Evolutionary conservation across 1,140 invertebrate genomes (phyloP).

Genomic region (Sitobion miscanthi): DNA sequence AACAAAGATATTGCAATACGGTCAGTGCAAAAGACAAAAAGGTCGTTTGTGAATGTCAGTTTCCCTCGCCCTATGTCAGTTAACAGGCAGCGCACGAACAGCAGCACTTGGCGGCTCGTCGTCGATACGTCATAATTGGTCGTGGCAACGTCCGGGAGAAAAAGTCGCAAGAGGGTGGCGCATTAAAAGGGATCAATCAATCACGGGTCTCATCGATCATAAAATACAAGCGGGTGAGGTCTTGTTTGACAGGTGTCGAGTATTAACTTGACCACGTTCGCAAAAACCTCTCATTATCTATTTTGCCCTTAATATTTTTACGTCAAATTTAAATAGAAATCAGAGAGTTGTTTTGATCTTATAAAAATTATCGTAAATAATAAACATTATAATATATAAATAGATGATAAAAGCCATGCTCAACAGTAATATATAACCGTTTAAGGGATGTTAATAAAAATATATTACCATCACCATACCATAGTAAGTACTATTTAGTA

Average conservation of each 20-base stretch:
- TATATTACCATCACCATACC: background rate
- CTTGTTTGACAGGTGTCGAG: slow-evolving; percentile 4
- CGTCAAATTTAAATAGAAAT: background rate
- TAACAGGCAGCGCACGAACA: background rate
- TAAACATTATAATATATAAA: background rate
- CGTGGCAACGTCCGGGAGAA: background rate
- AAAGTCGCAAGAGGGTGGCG: slow-evolving; percentile 10
- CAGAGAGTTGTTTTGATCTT: background rate
- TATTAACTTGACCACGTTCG: slow-evolving; percentile 31
- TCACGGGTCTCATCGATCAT: slow-evolving; percentile 42
- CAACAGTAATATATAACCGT: background rate
- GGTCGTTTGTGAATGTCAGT: slow-evolving; percentile 31
- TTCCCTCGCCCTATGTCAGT: background rate
- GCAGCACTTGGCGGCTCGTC: background rate
- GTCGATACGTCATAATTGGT: slow-evolving; percentile 50
- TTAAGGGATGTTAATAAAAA: background rate
- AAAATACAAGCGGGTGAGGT: background rate
- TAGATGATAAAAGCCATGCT: background rate
- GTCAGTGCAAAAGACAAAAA: slow-evolving; percentile 14
- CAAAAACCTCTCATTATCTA: background rate
- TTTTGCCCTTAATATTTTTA: background rate
- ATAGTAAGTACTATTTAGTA: background rate
- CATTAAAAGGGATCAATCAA: slow-evolving; percentile 42
- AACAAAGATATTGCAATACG: slow-evolving; percentile 8
- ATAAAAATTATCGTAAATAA: background rate